These are phyloP conservation scores for Sympetrum striolatum DNA, from an alignment of 2,888 invertebrate species.

Conservation along the genomic window DNA sequence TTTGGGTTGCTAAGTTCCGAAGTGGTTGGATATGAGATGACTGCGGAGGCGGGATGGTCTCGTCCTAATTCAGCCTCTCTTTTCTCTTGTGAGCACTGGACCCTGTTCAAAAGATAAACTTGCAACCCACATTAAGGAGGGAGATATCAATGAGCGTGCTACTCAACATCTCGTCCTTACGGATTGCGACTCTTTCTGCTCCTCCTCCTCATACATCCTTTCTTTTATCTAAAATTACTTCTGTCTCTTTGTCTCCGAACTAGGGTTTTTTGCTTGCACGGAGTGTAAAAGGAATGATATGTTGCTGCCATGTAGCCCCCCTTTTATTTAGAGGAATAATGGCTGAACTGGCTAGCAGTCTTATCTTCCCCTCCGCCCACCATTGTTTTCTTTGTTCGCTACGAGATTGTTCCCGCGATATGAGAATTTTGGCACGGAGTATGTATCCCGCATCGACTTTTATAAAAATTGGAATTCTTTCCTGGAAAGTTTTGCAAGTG, in stretches of 20 bases:
- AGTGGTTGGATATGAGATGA: not conserved
- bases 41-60: not conserved
- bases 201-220: not conserved
- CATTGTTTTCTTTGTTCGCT: not conserved
- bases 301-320: slow-evolving; percentile 15
- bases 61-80: not conserved
- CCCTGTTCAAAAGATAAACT: slow-evolving; percentile 3
- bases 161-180: not conserved
- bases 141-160: not conserved
- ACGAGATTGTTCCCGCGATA: not conserved
- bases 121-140: not conserved
- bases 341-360: not conserved
- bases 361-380: not conserved
- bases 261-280: not conserved
- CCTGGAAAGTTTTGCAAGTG: not conserved
- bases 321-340: slow-evolving; percentile 9
- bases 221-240: not conserved
- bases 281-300: slow-evolving; percentile 13
- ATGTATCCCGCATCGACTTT: slow-evolving; percentile 13
- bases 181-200: not conserved
- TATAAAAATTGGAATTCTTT: not conserved
- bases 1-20: not conserved
- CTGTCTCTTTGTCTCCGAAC: not conserved
- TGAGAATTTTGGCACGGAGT: slow-evolving; percentile 9
- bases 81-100: not conserved